phyloP scores from a whole-genome alignment of 2,888 invertebrate genomes.

The Arrhopalites spinosus region DNA sequence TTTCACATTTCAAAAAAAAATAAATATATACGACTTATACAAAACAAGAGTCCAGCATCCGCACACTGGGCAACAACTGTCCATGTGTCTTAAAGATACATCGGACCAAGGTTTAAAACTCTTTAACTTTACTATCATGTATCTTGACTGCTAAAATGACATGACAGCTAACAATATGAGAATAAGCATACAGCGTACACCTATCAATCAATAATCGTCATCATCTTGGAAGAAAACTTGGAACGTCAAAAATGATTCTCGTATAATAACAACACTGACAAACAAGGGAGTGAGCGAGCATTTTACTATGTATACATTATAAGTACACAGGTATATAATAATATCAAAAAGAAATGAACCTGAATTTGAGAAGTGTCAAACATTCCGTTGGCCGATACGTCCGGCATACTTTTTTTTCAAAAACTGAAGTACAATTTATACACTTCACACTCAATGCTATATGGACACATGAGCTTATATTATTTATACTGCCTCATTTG shows the following conservation, averaged over 20 bases:
- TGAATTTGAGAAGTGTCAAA: conserved; percentile 32
- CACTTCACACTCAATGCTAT: background rate
- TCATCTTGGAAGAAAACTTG: background rate
- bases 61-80: too few species aligned
- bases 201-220: background rate
- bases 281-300: background rate
- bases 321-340: background rate
- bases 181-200: background rate
- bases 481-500: too few species aligned
- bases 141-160: background rate
- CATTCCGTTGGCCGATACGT: conserved; percentile 28
- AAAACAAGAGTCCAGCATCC: too few species aligned
- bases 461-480: too few species aligned
- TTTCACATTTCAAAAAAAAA: background rate
- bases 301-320: background rate
- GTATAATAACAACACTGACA: background rate
- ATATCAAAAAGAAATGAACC: conserved; percentile 15
- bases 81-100: background rate
- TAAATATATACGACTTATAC: too few species aligned
- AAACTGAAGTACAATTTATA: background rate
- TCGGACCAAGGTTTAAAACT: background rate
- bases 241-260: background rate
- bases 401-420: conserved; percentile 31
- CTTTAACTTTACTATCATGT: background rate
- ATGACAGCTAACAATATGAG: too few species aligned